Conservation (phyloP, 2,888 invertebrate species). For the Abrostola triplasia region DNA sequence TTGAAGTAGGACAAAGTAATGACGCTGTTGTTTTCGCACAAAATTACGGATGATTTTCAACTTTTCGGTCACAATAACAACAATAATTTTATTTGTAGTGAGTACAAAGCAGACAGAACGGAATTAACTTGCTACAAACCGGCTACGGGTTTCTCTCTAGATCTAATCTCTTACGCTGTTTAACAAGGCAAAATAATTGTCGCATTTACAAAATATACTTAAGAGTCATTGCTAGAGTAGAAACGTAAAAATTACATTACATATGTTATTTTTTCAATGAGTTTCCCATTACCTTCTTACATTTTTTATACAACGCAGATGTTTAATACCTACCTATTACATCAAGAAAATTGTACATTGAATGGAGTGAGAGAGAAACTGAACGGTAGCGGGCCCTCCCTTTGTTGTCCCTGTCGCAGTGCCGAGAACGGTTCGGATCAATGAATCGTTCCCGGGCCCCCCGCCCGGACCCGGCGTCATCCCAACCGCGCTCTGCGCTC, state of each 20-base stretch:
- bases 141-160: background rate
- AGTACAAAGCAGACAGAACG: background rate
- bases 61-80: slow-evolving; percentile 46
- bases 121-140: background rate
- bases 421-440: slow-evolving; percentile 86
- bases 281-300: background rate
- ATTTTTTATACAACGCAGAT: slow-evolving; percentile 5
- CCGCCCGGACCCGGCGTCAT: slow-evolving; percentile 73
- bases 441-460: slow-evolving; percentile 85
- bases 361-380: slow-evolving; percentile 69
- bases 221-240: too few relatives aligned
- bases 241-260: background rate
- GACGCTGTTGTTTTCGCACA: slow-evolving; percentile 54
- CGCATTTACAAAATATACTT: too few relatives aligned
- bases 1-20: slow-evolving; percentile 59
- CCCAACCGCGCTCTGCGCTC: slow-evolving; percentile 66
- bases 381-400: slow-evolving; percentile 60
- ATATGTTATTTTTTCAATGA: background rate
- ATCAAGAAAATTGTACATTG: slow-evolving; percentile 34
- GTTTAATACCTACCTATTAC: slow-evolving; percentile 5
- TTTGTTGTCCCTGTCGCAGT: slow-evolving; percentile 76
- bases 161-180: too few relatives aligned
- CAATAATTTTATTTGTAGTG: slow-evolving; percentile 9
- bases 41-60: slow-evolving; percentile 55
- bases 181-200: too few relatives aligned